Evolutionary conservation across 1,140 invertebrate genomes (phyloP), one percentile per base, ranked within the genome.

Genomic region (Trachymyrmex cornetzi): DNA sequence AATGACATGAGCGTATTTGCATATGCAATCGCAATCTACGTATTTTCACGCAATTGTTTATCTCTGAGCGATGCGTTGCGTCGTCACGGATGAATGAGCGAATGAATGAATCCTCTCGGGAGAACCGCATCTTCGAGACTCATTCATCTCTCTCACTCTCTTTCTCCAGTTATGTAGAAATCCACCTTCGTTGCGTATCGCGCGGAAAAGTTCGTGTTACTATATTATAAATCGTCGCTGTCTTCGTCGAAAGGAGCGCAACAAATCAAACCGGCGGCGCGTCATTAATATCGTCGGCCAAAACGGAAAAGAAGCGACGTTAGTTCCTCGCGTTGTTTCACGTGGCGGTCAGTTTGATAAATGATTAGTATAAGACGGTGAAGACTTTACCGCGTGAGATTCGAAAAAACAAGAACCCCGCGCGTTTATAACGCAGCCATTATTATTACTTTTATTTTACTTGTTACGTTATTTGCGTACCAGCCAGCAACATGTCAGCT

Each of bases 121-220:
- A 50, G 30, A 24, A 14, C 48, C 14, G 59, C 50, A 53, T 67
- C 55, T 34, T 48, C 71, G 34, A 27, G 38, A 30, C 85, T 89
- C 88, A 90, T 91, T 91, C 89, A 91, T 90, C 71, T 89, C 85
- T 44, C 34, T 12, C n/a, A 16, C 55, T 75, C 48, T 72, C 44
- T 72, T 7, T 88, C 59, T 84, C 69, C 24, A 24, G 27, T 12
- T n/a, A 50, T 4, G 16, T 24, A 44, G 11, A 24, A 72, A 27
- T 69, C 66, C 16, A 44, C 77, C 86, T 82, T 86, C 85, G 69
- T 44, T 44, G 24, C 67, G n/a, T 38, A 30, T 59, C 72, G 59
- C 24, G 19, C 16, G 67, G 67, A 82, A 74, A 82, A 82, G 34
- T 74, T 14, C 12, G 22, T 50, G 16, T 57, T 55, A 38, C 64